Conservation (phyloP, 1,140 invertebrate genomes). For the Megalopta genalis region DNA sequence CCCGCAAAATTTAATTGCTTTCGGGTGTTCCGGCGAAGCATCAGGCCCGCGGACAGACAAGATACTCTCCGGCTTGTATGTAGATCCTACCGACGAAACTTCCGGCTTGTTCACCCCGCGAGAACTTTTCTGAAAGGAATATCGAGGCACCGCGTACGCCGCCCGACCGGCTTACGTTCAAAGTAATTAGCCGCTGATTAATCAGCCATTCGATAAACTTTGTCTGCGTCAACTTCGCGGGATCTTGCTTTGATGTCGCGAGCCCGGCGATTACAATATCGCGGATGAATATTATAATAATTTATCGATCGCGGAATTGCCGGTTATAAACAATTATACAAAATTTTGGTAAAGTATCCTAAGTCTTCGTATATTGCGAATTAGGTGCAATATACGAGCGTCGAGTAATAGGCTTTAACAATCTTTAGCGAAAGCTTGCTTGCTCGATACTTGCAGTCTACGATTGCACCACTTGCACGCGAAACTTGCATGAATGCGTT, state of each 20-base stretch:
- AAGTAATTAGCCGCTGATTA: conserved; percentile 31
- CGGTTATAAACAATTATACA: too few relatives aligned
- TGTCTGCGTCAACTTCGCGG: background rate
- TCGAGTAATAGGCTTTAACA: too few relatives aligned
- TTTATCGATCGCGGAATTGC: too few relatives aligned
- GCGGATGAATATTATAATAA: too few relatives aligned
- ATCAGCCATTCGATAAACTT: conserved; percentile 21
- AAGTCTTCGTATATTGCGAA: too few relatives aligned
- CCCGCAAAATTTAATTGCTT: conserved; percentile 24
- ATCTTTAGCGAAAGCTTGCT: too few relatives aligned
- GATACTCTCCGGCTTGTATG: conserved; percentile 10
- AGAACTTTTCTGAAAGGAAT: conserved; percentile 18
- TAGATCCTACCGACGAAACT: conserved; percentile 13
- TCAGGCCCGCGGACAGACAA: conserved; percentile 1
- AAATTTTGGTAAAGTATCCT: too few relatives aligned
- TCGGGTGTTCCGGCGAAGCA: background rate
- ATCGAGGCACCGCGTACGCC: background rate
- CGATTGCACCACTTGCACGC: too few relatives aligned
- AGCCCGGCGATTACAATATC: too few relatives aligned
- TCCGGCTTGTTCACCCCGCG: background rate
- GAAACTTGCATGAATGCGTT: too few relatives aligned
- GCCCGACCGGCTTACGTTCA: background rate
- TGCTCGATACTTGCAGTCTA: too few relatives aligned
- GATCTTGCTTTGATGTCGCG: background rate
- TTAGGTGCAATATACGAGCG: too few relatives aligned